Base-by-base conservation (phyloP, 2,888 invertebrate species). In the Torymus tubicola region DNA sequence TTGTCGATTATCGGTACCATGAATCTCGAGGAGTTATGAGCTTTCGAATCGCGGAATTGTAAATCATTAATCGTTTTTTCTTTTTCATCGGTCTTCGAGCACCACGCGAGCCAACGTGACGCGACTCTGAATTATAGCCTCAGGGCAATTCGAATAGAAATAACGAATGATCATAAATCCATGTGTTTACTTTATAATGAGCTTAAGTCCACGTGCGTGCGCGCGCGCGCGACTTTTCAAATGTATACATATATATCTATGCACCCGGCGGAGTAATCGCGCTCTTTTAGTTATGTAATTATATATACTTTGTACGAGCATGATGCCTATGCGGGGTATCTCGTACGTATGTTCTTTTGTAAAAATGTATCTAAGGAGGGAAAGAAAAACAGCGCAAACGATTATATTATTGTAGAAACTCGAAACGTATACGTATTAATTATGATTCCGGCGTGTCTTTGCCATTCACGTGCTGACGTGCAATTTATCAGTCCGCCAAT, bases 161-260 rank as follows among this genome's bases (percentile, higher is more conserved):
- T 80, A 80, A 80, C 67, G 75, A 75, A 76, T 57, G 80, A 80
- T 65, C 80, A 75, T 80, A 80, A 80, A 80, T 80, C 71, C 64
- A 65, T 65, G 60, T 71, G 65, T 80, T 75, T 80, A 76, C 75
- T 80, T 42, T 76, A 72, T 71, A 79, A 80, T 80, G 63, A 80
- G 60, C 70, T 71, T 61, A 74, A 73, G 70, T 60, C 31, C 64
- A 63, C 64, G 52, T 31, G 12, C 31, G 31, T 14, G 21, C 31
- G 14, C 57, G 57, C 14, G 42, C 14, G 42, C 42, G 57, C 0
- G 14, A 57, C 64, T 74, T 79, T 79, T 74, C 55, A n/a, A 71
- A 12, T 53, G 1, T 31, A 42, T 31, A 31, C 4, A 31, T 2
- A 31, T 42, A 8, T 42, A 42, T 31, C 18, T 31, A 14, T 4